Conservation (phyloP, 1,140 invertebrate genomes). For the Belonocnema kinseyi region DNA sequence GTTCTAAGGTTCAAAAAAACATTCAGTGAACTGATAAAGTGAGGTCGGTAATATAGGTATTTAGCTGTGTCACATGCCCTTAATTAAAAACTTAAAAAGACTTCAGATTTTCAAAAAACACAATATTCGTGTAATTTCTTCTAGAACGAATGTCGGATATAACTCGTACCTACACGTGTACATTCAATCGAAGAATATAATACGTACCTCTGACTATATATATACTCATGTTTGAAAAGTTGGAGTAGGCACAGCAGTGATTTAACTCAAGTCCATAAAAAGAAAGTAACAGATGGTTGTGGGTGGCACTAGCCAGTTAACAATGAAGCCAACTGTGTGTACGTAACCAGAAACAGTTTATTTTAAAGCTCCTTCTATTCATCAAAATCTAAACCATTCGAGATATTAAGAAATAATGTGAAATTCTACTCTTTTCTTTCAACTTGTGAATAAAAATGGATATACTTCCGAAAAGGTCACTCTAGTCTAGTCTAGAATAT, state of each 20-base stretch:
- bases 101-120: not conserved
- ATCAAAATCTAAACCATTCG: no score
- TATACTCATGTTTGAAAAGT: conserved; percentile 48
- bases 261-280: conserved; percentile 60
- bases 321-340: conserved; percentile 56
- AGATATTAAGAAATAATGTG: no score
- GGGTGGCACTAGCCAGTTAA: conserved; percentile 61
- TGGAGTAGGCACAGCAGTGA: conserved; percentile 56
- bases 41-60: no score
- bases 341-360: conserved; percentile 5
- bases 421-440: no score
- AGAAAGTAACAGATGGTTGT: conserved; percentile 68
- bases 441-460: no score
- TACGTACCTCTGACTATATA: conserved; percentile 47
- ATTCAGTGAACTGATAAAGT: no score
- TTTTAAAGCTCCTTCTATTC: not conserved
- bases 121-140: conserved; percentile 53
- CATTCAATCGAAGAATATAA: conserved; percentile 43
- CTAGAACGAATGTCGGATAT: conserved; percentile 45
- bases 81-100: no score
- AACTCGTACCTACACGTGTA: conserved; percentile 45
- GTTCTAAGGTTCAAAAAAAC: no score
- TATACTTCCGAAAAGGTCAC: no score
- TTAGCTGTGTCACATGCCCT: no score
- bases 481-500: no score